These are phyloP conservation scores for Sebastes goodei DNA, from an alignment of 2,797 vertebrate species.

Conservation along the genomic window DNA sequence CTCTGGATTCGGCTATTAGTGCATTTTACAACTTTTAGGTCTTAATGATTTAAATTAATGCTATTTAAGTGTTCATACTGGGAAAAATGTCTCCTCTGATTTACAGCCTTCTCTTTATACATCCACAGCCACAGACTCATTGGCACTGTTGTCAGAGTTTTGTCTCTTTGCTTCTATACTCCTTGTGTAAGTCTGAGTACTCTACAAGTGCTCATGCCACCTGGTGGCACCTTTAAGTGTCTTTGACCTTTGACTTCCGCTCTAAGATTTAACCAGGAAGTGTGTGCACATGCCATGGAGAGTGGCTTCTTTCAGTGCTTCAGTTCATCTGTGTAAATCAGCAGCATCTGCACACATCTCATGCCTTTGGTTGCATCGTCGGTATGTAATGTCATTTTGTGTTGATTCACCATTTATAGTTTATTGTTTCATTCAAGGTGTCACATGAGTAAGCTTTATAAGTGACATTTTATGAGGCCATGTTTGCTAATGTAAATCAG, in stretches of 20 bases:
- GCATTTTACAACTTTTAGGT: too few species aligned
- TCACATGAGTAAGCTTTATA: background rate
- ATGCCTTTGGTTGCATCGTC: background rate
- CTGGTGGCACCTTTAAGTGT: background rate
- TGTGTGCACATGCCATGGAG: background rate
- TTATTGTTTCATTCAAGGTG: background rate
- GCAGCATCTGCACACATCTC: background rate
- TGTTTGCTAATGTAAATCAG: background rate
- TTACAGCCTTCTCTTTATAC: too few species aligned
- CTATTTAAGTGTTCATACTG: too few species aligned
- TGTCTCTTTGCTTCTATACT: too few species aligned
- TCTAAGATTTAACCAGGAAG: background rate
- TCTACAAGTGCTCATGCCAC: background rate
- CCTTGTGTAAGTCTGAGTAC: background rate
- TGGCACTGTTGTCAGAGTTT: too few species aligned
- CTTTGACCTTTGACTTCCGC: background rate
- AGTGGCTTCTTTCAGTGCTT: background rate
- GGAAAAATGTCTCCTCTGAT: too few species aligned
- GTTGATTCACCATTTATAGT: background rate
- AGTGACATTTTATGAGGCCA: background rate
- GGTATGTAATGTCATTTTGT: background rate
- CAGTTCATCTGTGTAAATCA: background rate
- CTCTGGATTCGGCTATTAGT: too few species aligned
- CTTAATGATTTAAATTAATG: too few species aligned
- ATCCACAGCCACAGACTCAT: too few species aligned